A percentile compares a stretch with the other conserved stretches of the same genome.
Conservation (phyloP, 2,888 invertebrate genomes). For the Tolmerus cingulatus region DNA sequence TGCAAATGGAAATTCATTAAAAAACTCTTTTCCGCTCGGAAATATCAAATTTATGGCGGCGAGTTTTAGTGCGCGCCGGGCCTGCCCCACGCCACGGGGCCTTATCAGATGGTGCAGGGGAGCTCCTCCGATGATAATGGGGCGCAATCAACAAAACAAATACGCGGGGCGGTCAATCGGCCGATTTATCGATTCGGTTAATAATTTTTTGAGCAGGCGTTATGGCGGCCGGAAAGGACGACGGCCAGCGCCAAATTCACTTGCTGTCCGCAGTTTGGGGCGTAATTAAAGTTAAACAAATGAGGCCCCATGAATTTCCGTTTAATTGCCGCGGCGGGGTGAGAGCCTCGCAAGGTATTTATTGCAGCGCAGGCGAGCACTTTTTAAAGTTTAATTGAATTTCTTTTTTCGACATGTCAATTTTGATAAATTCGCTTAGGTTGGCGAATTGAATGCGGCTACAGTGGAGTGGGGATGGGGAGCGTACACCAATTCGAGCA, state of each 20-base stretch:
- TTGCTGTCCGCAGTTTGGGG: conserved; percentile 9
- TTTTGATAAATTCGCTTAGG: neutral
- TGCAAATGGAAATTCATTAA: conserved; percentile 39
- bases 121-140: conserved; percentile 27
- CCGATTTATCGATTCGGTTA: conserved; percentile 38
- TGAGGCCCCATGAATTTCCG: conserved; percentile 29
- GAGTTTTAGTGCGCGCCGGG: conserved; percentile 11
- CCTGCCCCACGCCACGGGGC: neutral
- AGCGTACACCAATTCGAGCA: neutral
- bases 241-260: neutral
- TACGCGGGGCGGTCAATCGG: conserved; percentile 35
- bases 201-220: conserved; percentile 28
- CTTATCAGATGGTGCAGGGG: conserved; percentile 29
- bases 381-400: conserved; percentile 19
- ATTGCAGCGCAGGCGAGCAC: neutral
- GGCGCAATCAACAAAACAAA: conserved; percentile 39
- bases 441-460: neutral
- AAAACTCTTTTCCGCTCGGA: conserved; percentile 8
- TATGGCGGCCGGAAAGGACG: conserved; percentile 11
- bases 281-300: conserved; percentile 38
- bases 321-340: conserved; percentile 2
- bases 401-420: neutral
- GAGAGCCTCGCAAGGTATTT: neutral
- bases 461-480: neutral
- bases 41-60: conserved; percentile 36